These are phyloP conservation scores for Tolmerus cingulatus DNA, from an alignment of 2,888 invertebrate species.

Conservation along the genomic window DNA sequence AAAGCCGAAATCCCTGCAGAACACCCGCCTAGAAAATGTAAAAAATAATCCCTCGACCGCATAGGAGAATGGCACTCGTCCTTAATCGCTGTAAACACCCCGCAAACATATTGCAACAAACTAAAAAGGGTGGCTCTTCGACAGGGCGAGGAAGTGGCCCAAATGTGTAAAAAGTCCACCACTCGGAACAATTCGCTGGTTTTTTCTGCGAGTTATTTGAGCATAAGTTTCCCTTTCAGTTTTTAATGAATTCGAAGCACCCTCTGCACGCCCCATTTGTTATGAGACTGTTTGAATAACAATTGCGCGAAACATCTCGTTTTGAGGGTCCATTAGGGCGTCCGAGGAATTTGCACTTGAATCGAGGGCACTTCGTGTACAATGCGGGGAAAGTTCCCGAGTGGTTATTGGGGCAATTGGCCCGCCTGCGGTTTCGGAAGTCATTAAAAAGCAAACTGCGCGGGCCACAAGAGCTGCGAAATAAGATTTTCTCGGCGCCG, in stretches of 20 bases:
- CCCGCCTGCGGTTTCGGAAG: slow-evolving; percentile 51
- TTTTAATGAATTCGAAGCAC: slow-evolving; percentile 47
- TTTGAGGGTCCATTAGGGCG: slow-evolving; percentile 8
- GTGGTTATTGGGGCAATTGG: slow-evolving; percentile 12
- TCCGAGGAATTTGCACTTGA: slow-evolving; percentile 32
- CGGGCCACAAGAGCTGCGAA: not conserved
- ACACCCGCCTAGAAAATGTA: not conserved
- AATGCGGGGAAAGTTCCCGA: not conserved
- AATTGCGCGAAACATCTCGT: slow-evolving; percentile 16
- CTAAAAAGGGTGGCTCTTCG: slow-evolving; percentile 1
- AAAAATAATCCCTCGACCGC: slow-evolving; percentile 3
- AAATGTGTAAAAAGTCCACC: slow-evolving; percentile 21
- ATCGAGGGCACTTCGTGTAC: slow-evolving; percentile 18
- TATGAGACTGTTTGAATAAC: slow-evolving; percentile 40
- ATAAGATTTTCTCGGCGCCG: not conserved
- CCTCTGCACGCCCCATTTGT: slow-evolving; percentile 47
- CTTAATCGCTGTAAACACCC: slow-evolving; percentile 46
- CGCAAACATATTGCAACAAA: slow-evolving; percentile 44
- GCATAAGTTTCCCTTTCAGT: slow-evolving; percentile 49
- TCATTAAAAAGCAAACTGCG: slow-evolving; percentile 47
- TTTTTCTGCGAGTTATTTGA: slow-evolving; percentile 45
- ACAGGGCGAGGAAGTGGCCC: not conserved
- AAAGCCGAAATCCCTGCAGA: not conserved
- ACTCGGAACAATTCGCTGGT: slow-evolving; percentile 3
- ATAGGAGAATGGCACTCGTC: slow-evolving; percentile 32